Evolutionary conservation across 2,113 vertebrate genomes (phyloP), one percentile per base, ranked within the genome.

Genomic region (Progne subis): DNA sequence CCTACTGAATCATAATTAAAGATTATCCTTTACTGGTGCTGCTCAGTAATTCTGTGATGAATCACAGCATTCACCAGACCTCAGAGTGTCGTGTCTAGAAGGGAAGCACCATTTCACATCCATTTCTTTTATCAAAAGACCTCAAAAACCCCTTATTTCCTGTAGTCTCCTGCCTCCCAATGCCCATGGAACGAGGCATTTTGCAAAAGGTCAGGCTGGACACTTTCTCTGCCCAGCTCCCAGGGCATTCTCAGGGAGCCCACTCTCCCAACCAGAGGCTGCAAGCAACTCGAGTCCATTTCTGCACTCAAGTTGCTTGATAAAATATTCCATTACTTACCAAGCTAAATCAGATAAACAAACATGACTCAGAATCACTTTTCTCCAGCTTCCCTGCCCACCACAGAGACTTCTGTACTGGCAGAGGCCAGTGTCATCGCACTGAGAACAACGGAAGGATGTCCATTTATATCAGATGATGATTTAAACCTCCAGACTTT

Each of bases 281-380:
- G 29, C 0, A 0, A 72, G 52, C 1, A 0, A 0, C 39, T 72
- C 0, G 0, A 50, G 21, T 50, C 50, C 18, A 50, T 59, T 82
- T 57, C 59, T 8, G 2, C 50, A 59, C 76, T 46, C 46, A 43
- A 72, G 46, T 3, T 69, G 26, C 59, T 90, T 2, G 2, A 50
- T 24, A 50, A 75, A 78, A 25, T n/a, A 47, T 76, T 82, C 88
- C 80, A 75, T 82, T 84, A 49, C 53, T 91, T 71, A 41, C 80
- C 37, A 84, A 72, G 53, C 28, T 61, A 68, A 71, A 71, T 26
- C 52, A 78, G 81, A 25, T 77, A 26, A 94, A 81, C 12, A 14
- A 78, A 75, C 25, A 68, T 0, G 0, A 34, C 82, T 55, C 57
- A 41, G 32, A 68, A 37, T 13, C 1, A 2, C 60, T 76, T 80